Evolutionary conservation across 2,113 vertebrate species (phyloP).

Genomic region (Crotalus viridis): DNA sequence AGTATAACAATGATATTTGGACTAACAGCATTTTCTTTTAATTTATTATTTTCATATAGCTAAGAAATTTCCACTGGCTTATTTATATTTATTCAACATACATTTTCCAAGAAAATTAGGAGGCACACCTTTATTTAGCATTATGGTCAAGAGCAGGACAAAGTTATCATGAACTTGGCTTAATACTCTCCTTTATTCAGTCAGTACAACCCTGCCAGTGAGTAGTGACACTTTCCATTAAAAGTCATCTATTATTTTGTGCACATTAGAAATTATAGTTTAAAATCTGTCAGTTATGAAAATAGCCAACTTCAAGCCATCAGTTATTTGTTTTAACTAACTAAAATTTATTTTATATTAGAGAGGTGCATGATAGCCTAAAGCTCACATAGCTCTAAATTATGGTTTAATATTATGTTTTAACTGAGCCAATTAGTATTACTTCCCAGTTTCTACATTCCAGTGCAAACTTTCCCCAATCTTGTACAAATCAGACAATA

Average conservation of each 20-base stretch:
- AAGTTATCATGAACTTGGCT: not conserved
- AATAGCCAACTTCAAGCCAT: not conserved
- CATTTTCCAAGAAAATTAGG: not conserved
- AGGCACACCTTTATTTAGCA: not conserved
- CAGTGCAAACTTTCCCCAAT: not conserved
- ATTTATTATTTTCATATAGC: not conserved
- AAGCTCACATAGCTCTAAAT: not conserved
- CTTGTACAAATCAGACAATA: not conserved
- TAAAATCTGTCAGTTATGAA: not conserved
- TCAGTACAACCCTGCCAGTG: not conserved
- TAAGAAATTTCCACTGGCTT: not conserved
- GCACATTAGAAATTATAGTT: no score
- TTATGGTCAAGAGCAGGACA: not conserved
- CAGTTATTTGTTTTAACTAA: not conserved
- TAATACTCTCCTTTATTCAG: not conserved
- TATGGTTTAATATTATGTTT: not conserved
- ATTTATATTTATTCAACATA: not conserved
- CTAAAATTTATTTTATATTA: not conserved
- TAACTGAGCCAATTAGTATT: not conserved
- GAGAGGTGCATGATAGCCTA: not conserved
- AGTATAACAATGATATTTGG: not conserved
- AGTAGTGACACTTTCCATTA: not conserved
- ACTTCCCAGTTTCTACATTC: not conserved
- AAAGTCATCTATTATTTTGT: not conserved
- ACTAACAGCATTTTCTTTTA: not conserved